Percentiles rank a stretch among this genome's conserved stretches.
Evolutionary conservation across 2,797 vertebrate species (phyloP).

Genomic region (Kryptopterus vitreolus): DNA sequence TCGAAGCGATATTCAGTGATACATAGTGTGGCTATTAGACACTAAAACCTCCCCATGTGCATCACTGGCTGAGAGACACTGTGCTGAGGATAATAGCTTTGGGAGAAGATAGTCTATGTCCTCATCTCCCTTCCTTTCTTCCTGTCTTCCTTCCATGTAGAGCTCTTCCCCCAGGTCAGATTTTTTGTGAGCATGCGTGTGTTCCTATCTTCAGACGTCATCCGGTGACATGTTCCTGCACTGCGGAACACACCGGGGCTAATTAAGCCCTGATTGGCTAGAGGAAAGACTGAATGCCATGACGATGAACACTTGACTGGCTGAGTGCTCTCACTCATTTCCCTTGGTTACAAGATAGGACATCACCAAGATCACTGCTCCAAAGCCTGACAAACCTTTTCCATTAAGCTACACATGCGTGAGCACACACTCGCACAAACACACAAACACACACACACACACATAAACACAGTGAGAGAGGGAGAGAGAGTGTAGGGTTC

Average conservation of each 20-base stretch:
- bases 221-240: conserved; percentile 33
- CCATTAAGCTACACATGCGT: conserved; percentile 46
- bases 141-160: conserved; percentile 17
- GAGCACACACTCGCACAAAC: background rate
- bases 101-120: conserved; percentile 23
- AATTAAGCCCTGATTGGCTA: conserved; percentile 55
- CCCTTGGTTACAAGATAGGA: conserved; percentile 42
- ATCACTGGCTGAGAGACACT: background rate
- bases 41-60: conserved; percentile 5
- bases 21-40: conserved; percentile 5
- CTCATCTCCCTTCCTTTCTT: conserved; percentile 17
- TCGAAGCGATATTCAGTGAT: conserved; percentile 17
- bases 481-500: background rate
- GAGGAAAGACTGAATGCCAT: conserved; percentile 45
- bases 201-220: conserved; percentile 22
- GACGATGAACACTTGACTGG: conserved; percentile 53
- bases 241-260: conserved; percentile 44
- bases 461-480: background rate
- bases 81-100: conserved; percentile 19
- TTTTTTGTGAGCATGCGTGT: background rate
- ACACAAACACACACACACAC: background rate
- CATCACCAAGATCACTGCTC: conserved; percentile 34
- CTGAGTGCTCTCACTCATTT: conserved; percentile 47
- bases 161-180: background rate
- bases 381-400: conserved; percentile 51